Evolutionary conservation across 2,888 invertebrate genomes (phyloP).

Genomic region (Ctena decussata): DNA sequence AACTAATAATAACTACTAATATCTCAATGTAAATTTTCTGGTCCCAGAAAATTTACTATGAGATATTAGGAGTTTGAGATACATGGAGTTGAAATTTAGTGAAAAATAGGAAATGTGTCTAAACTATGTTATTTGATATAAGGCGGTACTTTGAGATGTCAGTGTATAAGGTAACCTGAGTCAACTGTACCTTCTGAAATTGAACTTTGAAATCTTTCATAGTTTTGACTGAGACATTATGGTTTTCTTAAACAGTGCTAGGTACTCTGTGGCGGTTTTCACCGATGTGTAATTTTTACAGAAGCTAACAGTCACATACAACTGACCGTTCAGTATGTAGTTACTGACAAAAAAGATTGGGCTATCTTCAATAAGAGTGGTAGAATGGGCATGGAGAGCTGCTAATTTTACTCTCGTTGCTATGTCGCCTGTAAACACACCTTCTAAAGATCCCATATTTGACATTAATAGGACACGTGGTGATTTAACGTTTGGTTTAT

Average conservation of each 20-base stretch:
- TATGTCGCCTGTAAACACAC: constrained; percentile 52
- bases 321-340: constrained; percentile 47
- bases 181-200: no score
- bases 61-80: no score
- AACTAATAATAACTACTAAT: no score
- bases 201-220: no score
- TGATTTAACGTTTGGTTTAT: constrained; percentile 50
- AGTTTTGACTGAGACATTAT: constrained; percentile 36
- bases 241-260: constrained; percentile 46
- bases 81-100: no score
- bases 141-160: no score
- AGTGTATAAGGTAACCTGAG: no score
- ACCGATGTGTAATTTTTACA: constrained; percentile 65
- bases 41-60: no score
- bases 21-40: no score
- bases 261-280: constrained; percentile 54
- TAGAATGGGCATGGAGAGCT: constrained; percentile 60
- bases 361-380: constrained; percentile 64
- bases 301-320: constrained; percentile 60
- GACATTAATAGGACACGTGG: constrained; percentile 67
- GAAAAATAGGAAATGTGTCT: no score
- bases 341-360: constrained; percentile 65
- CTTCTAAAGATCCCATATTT: constrained; percentile 63
- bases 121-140: no score
- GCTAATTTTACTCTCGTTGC: constrained; percentile 45